Conservation (phyloP, 1,140 invertebrate species). For the Sycophaga agraensis region DNA sequence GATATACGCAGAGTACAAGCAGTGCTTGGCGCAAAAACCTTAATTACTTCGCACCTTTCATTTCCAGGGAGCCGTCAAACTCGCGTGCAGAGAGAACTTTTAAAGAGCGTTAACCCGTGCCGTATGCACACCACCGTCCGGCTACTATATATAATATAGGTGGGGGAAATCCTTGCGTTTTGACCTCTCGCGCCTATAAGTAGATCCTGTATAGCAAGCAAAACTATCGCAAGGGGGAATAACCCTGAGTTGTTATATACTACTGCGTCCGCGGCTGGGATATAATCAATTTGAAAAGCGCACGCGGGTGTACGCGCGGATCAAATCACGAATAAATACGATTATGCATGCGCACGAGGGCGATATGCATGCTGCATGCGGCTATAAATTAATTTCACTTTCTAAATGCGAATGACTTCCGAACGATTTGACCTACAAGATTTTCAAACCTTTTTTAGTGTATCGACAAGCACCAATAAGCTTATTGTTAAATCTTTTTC, state of each 20-base stretch:
- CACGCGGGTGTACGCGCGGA: not conserved
- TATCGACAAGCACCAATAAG: no score
- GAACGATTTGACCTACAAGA: constrained; percentile 11
- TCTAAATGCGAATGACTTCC: constrained; percentile 26
- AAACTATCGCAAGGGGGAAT: not conserved
- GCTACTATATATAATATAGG: no score
- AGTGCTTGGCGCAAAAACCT: not conserved
- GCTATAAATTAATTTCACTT: constrained; percentile 28
- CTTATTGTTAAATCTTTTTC: no score
- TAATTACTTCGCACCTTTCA: constrained; percentile 22
- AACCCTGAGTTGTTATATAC: no score
- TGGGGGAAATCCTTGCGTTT: not conserved
- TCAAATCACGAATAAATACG: constrained; percentile 21
- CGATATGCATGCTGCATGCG: not conserved
- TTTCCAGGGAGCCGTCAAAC: constrained; percentile 8
- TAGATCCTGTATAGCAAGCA: not conserved
- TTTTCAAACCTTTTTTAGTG: constrained; percentile 10
- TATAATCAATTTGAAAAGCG: constrained; percentile 15
- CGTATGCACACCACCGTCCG: no score
- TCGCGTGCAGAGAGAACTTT: no score
- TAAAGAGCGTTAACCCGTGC: no score
- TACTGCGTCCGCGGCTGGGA: no score
- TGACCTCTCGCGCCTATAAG: not conserved
- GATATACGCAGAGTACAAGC: no score
- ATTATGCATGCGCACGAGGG: constrained; percentile 18